A percentile compares a stretch with the other conserved stretches of the same genome.
These are phyloP conservation scores for Calyptomena viridis DNA, from an alignment of 2,113 vertebrate genomes.

Conservation along the genomic window DNA sequence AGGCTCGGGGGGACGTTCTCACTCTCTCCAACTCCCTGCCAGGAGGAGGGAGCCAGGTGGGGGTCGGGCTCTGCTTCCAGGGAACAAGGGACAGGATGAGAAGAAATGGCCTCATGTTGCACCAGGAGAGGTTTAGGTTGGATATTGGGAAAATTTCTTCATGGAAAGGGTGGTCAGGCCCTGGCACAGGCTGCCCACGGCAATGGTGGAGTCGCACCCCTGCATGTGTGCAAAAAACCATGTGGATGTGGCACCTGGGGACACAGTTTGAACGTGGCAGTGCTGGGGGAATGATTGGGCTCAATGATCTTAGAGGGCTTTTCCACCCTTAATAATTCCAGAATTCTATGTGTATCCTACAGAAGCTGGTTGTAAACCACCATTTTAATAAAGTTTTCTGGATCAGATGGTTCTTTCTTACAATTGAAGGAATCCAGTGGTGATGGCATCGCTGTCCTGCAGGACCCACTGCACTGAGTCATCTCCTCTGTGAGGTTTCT, in stretches of 20 bases:
- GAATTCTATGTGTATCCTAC: not conserved
- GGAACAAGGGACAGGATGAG: not conserved
- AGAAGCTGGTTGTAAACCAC: not conserved
- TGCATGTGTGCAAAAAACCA: not conserved
- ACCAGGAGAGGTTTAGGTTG: not conserved
- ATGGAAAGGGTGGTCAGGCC: not conserved
- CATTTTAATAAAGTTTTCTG: not conserved
- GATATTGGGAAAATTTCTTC: not conserved
- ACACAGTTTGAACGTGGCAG: not conserved
- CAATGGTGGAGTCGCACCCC: not conserved
- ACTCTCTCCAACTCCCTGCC: not conserved
- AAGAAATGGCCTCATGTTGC: not conserved
- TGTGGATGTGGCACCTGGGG: not conserved
- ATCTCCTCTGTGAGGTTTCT: not conserved
- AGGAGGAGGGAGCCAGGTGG: not conserved
- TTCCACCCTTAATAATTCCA: not conserved
- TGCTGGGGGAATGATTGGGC: not conserved
- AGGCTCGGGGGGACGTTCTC: not conserved
- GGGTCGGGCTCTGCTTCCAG: not conserved
- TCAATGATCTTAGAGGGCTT: not conserved
- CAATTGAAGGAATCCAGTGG: not conserved
- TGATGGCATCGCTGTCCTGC: not conserved
- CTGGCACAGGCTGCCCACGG: not conserved
- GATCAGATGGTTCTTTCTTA: not conserved
- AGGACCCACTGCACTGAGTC: not conserved